Base-by-base conservation (phyloP, 2,888 invertebrate genomes). In the Petrophora chlorosata region DNA sequence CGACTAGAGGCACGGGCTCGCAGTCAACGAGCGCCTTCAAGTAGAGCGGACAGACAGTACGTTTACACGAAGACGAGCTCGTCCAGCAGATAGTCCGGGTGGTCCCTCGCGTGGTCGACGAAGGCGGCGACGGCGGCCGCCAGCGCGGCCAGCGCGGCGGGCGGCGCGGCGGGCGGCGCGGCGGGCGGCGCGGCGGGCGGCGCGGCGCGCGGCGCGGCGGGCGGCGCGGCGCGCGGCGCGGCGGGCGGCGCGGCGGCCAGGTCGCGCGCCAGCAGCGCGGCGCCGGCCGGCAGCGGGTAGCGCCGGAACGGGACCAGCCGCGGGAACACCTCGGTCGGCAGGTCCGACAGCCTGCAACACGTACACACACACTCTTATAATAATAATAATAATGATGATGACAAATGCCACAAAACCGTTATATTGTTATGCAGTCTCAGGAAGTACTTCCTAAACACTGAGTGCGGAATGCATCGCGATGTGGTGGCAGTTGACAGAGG, bases 241-340 rank as follows among this genome's bases (percentile, higher is more conserved):
- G 32, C 10, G 12, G 28, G 32, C 17, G 44, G 29, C 10, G 53
- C 19, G 46, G 40, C 23, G 22, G 10, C 29, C 40, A 80, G 42
- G 68, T 78, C 66, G 0, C 2, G 49, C 33, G 70, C 63, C 41
- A 85, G 77, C 28, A 59, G 53, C 12, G 28, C 7, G 2, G 66
- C 65, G 12, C 73, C 79, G 13, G 1, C 62, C 1, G 86, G 85
- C 63, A 87, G 72, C 58, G 3, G n/a, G 77, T 85, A 88, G 50
- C 86, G 82, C 0, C 79, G 75, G 74, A 64, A 81, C 19, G 82
- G 72, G 2, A 82, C 81, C 45, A 82, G 61, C 23, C 51, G 39
- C 10, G 70, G 76, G 14, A 79, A 26, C 47, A 73, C 25, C 32
- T 85, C 82, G 12, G 71, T 67, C 15, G 62, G 46, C 15, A 77